Base-by-base conservation (phyloP, 1,140 invertebrate genomes). In the Homalodisca vitripennis region DNA sequence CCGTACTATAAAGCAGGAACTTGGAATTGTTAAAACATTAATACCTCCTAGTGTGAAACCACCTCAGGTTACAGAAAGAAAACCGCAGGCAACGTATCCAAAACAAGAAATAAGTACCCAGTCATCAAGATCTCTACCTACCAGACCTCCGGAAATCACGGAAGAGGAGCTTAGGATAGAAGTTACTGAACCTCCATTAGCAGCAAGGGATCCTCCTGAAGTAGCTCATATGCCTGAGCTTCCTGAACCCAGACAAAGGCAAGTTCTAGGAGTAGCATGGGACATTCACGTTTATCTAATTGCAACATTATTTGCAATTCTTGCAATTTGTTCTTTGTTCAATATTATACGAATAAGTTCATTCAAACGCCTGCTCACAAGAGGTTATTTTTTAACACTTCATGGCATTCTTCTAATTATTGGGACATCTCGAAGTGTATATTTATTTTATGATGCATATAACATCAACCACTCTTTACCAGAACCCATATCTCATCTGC, bases 371-470 rank as follows among this genome's bases (percentile, higher is more conserved):
- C 82, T 93, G 47, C 86, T 93, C 70, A 87, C 87, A 0, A 89
- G 91, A 73, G 89, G 89, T 20, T 95, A 95, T 79, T 96, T 95
- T 76, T 84, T 95, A 2, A 88, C 89, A 6, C 83, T 95, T 3
- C 92, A 95, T 78, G 79, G 92, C 0, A 84, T 95, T 46, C 78
- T 96, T 13, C 89, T 93, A 1, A 82, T 89, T 14, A 88, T 94
- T 12, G 94, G 93, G 73, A 84, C 89, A 3, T 81, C 92, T 71
- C 82, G 94, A 55, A 92, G 92, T 73, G 89, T 93, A 73, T 94
- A 93, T 76, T 84, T 97, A 62, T 91, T 94, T 72, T 92, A 94
- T 74, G 94, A 96, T 81, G 90, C 93, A 0, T 96, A 97, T 76
- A 95, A 95, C 75, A 86, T 91, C 6, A 87, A 89, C 68, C 84